These are phyloP conservation scores for Pomacea canaliculata DNA, from an alignment of 2,888 invertebrate species.

Conservation along the genomic window DNA sequence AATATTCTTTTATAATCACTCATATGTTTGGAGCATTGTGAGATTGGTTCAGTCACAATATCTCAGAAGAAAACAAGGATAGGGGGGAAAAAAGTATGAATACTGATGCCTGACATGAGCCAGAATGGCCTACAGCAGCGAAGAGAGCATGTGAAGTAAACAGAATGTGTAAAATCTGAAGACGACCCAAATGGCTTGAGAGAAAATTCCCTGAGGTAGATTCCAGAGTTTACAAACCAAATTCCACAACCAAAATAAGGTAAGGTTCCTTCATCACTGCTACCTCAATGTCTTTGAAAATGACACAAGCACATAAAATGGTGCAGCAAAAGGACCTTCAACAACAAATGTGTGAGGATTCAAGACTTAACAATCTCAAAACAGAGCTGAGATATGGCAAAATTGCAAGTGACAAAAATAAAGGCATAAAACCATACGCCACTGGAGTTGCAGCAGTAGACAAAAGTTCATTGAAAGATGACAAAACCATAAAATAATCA, in stretches of 20 bases:
- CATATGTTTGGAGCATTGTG: no score
- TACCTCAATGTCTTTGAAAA: not conserved
- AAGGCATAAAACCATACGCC: not conserved
- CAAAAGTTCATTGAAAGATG: not conserved
- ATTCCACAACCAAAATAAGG: slow-evolving; percentile 35
- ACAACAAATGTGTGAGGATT: not conserved
- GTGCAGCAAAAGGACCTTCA: not conserved
- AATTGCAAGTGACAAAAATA: not conserved
- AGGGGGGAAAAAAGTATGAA: no score
- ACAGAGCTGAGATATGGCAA: no score
- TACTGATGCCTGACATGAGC: no score
- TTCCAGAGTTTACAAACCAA: not conserved
- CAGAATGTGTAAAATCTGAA: slow-evolving; percentile 6
- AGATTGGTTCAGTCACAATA: no score
- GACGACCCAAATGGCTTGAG: not conserved
- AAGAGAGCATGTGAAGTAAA: slow-evolving; percentile 13
- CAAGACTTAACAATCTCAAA: no score
- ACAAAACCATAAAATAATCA: not conserved
- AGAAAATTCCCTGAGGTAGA: not conserved
- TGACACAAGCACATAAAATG: no score
- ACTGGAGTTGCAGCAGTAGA: no score
- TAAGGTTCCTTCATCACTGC: slow-evolving; percentile 38
- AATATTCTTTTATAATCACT: no score
- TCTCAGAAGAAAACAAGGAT: no score
- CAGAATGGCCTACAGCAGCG: not conserved